Evolutionary conservation across 1,140 invertebrate species (phyloP), one percentile per base, ranked within the genome.

Genomic region (Dermatophagoides farinae): DNA sequence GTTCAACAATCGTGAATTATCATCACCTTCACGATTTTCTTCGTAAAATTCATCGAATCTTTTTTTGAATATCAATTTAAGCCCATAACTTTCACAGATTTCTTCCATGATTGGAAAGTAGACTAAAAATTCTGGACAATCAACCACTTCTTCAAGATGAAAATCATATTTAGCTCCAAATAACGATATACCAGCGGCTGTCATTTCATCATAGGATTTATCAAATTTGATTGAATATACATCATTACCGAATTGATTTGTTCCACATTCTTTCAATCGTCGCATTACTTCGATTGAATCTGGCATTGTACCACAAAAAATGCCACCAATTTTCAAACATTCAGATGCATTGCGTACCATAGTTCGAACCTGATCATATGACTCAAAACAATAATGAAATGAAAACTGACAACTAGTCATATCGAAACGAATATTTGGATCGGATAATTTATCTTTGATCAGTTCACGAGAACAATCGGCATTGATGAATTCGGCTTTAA

Each of bases 121-220:
- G 16, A 97, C 91, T 37, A 99, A 75, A 77, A 97, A 99, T 72
- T 99, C 95, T 25, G 95, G 95, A 75, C 95, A 99, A 71, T 98
- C 82, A 0, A 99, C 93, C 16, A 93, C 88, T 46, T 86, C 90
- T 70, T 97, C 88, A 54, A 98, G 73, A 69, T 89, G 80, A 71
- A 98, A 98, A 72, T 92, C 81, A 75, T 98, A 97, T 72, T 91
- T 88, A 39, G 85, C 88, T 46, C 95, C 95, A 78, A 98, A 99
- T 14, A 97, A 70, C 6, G 88, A 85, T 65, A 81, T 79, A 10
- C 22, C 18, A 25, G 54, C 51, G 16, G n/a, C 16, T 16, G 40
- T 12, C 10, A 22, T 37, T 46, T 80, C 75, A 65, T 80, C 75
- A 25, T 55, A 55, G 11, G 53, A 2, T 31, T 77, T 75, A 38